These are phyloP conservation scores for Tricholaema leucomelas DNA, from an alignment of 2,113 vertebrate species.

Conservation along the genomic window DNA sequence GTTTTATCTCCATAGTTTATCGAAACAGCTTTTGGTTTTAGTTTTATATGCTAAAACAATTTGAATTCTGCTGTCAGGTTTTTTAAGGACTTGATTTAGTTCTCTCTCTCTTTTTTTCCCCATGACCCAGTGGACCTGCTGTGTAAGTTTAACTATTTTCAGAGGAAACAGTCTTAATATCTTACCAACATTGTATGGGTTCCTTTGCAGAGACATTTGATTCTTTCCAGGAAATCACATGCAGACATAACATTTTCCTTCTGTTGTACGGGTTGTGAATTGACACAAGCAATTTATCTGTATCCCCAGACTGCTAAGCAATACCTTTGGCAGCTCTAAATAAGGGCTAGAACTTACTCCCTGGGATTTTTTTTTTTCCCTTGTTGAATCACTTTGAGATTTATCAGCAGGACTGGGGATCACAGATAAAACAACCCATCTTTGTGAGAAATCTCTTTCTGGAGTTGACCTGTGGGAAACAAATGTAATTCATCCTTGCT, in stretches of 20 bases:
- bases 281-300: neutral
- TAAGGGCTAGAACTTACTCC: neutral
- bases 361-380: neutral
- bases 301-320: neutral
- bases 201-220: neutral
- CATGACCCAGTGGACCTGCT: neutral
- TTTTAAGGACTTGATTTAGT: neutral
- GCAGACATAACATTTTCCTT: neutral
- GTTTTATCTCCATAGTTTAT: neutral
- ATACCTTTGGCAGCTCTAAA: neutral
- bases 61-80: neutral
- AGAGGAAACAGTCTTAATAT: neutral
- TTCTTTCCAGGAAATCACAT: conserved; percentile 39
- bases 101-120: neutral
- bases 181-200: neutral
- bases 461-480: neutral
- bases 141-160: neutral
- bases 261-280: neutral
- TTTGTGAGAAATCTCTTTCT: neutral
- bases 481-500: neutral
- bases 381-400: neutral
- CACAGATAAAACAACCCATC: neutral
- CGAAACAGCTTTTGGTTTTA: neutral
- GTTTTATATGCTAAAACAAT: neutral
- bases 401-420: neutral